phyloP scores from a whole-genome alignment of 53 echinoderm and acorn worm genomes.

The Henricia sp. region DNA sequence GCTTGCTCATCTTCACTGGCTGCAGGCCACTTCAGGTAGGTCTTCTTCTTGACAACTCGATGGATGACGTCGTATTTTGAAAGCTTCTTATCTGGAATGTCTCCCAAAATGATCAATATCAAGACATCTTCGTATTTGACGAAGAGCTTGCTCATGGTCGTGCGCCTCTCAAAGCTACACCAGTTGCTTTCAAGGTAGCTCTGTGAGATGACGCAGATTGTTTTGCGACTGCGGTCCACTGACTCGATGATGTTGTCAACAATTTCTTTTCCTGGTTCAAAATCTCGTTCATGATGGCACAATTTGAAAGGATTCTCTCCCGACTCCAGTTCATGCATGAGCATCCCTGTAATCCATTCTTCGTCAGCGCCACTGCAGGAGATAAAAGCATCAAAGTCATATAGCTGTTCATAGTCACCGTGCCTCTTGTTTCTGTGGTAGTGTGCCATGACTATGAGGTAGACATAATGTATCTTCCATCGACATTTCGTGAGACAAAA shows the following conservation, averaged over 20 bases:
- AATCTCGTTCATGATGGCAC: slow-evolving; percentile 76
- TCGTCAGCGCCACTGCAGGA: slow-evolving; percentile 76
- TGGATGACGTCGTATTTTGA: slow-evolving; percentile 80
- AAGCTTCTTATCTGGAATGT: slow-evolving; percentile 73
- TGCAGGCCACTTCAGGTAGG: slow-evolving; percentile 85
- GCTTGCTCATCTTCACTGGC: slow-evolving; percentile 31
- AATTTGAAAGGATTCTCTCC: slow-evolving; percentile 60
- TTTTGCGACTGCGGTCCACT: slow-evolving; percentile 75
- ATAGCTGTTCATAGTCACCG: slow-evolving; percentile 52
- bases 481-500: slow-evolving; percentile 24
- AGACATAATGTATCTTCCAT: slow-evolving; percentile 62
- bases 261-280: slow-evolving; percentile 71
- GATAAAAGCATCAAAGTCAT: slow-evolving; percentile 82
- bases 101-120: slow-evolving; percentile 79
- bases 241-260: slow-evolving; percentile 79
- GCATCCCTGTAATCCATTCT: slow-evolving; percentile 70
- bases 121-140: slow-evolving; percentile 74
- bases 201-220: slow-evolving; percentile 81
- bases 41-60: slow-evolving; percentile 74
- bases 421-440: slow-evolving; percentile 28
- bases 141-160: slow-evolving; percentile 80
- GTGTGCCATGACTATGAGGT: slow-evolving; percentile 51
- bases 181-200: slow-evolving; percentile 82
- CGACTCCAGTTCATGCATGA: slow-evolving; percentile 61
- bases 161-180: slow-evolving; percentile 84